Percentiles rank a stretch among this genome's conserved stretches.
phyloP scores from a whole-genome alignment of 2,888 invertebrate species.

The Ophion costatus region DNA sequence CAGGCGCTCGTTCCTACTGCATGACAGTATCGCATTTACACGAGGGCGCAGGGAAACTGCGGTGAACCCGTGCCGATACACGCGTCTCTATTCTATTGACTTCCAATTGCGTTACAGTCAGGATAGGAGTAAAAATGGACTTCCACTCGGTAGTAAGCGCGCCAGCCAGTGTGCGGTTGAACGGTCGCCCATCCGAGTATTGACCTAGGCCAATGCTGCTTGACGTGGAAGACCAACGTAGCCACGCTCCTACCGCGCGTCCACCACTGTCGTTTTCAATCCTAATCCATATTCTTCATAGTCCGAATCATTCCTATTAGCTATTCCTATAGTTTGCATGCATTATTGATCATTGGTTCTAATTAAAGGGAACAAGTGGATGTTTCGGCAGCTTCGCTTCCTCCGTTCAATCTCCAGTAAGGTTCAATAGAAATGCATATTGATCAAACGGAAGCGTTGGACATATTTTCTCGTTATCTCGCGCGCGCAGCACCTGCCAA shows the following conservation, averaged over 20 bases:
- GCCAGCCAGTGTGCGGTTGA: neutral
- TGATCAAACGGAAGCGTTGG: conserved; percentile 7
- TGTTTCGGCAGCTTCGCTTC: neutral
- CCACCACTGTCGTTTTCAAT: neutral
- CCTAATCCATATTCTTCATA: neutral
- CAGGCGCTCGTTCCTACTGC: neutral
- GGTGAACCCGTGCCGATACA: neutral
- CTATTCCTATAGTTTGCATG: neutral
- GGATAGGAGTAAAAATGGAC: neutral
- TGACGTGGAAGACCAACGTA: neutral
- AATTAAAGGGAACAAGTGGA: neutral
- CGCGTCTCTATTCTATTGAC: neutral
- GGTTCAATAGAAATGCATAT: conserved; percentile 20
- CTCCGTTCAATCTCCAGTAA: conserved; percentile 17
- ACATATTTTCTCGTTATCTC: conserved; percentile 29
- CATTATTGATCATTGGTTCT: neutral
- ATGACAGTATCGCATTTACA: neutral
- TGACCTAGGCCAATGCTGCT: neutral
- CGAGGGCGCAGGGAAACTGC: neutral
- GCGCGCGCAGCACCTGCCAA: conserved; percentile 25
- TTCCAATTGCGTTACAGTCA: neutral
- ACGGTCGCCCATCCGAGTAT: neutral
- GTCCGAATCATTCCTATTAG: neutral
- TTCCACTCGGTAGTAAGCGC: neutral
- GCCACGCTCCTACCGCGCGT: neutral